Base-by-base conservation (phyloP, 1,140 invertebrate species). In the Aphaenogaster ashmeadi region DNA sequence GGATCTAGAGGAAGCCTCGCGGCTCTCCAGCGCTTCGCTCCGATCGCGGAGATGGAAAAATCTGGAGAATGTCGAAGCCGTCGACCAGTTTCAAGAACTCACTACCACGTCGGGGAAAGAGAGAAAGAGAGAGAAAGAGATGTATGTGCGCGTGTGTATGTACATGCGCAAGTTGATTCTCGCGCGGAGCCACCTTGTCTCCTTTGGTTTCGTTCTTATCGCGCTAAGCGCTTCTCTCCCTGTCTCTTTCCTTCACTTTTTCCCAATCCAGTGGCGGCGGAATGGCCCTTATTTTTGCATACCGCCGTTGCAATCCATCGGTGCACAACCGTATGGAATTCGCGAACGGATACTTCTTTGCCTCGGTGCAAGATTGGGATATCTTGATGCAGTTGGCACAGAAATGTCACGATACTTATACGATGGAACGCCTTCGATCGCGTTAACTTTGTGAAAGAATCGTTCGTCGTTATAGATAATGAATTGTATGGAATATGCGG, bases 31-130 rank as follows among this genome's bases (percentile, higher is more conserved):
- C n/a, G 27, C 77, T 66, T 44, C 44, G 66, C 56, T 86, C 66
- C 60, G 33, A 47, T 66, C 62, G 75, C 47, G 60, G 87, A 88
- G 91, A 89, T 89, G 81, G 91, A 93, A 93, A 94, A 94, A 94
- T 94, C 88, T 64, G 13, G 89, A 87, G 94, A 94, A 94, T 94
- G 94, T 94, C 91, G 92, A 94, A 93, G 91, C 91, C 89, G 92
- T 91, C 91, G 92, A 92, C 92, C 90, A 91, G 91, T 93, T 92
- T 88, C 89, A 90, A 90, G 94, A 92, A 93, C 93, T 92, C 93
- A 93, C 92, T 93, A 92, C 93, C 87, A 44, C 64, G 11, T 33
- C 33, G 60, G 27, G 38, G 78, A 50, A 69, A 50, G 66, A 67
- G 38, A 67, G 74, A 54, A 93, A 92, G 85, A 95, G 66, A 38